Base-by-base conservation (phyloP, 2,888 invertebrate genomes). In the Caenorhabditis sulstoni region DNA sequence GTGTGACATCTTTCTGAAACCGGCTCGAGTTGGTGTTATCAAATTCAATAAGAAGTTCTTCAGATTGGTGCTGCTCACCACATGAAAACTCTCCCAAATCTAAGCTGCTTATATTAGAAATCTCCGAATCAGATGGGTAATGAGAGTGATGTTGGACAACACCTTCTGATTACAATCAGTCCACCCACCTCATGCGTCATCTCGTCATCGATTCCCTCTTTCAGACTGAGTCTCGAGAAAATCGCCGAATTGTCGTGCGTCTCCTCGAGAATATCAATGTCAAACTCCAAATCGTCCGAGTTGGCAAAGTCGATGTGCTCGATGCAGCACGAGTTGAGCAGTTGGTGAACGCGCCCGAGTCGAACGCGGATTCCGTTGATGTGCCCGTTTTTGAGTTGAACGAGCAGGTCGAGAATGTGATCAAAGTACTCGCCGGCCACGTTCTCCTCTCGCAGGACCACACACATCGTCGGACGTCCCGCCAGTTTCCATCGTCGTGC, bases 311-410 rank as follows among this genome's bases (percentile, higher is more conserved):
- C 99, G 91, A 99, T 93, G 92, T 99, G 98, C 91, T 99, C 99
- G 93, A 96, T 95, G 90, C 98, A 99, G 5, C 97, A 96, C 86
- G 97, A 96, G n/a, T 97, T 95, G 82, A 98, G 95, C 66, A 99
- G 93, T 92, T 98, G 98, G 91, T 92, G 92, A 57, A 93, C 89
- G 59, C 92, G 93, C 0, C 98, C 99, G 66, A 97, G 94, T 81
- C 97, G 93, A 55, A 99, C 96, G 92, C 97, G 96, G 87, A 97
- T 94, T 47, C 96, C 96, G 91, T 97, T 96, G 90, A 97, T 96
- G 90, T 95, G 94, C 1, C 98, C 98, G 91, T 96, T 96, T 92
- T 98, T 98, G 59, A 99, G 92, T 94, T 96, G 96, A 8, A 98
- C 96, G 89, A 99, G 93, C 68, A 99, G 92, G 90, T 97, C 96